These are phyloP conservation scores for Drosophila atripex DNA, from an alignment of 2,888 invertebrate species.

Conservation along the genomic window DNA sequence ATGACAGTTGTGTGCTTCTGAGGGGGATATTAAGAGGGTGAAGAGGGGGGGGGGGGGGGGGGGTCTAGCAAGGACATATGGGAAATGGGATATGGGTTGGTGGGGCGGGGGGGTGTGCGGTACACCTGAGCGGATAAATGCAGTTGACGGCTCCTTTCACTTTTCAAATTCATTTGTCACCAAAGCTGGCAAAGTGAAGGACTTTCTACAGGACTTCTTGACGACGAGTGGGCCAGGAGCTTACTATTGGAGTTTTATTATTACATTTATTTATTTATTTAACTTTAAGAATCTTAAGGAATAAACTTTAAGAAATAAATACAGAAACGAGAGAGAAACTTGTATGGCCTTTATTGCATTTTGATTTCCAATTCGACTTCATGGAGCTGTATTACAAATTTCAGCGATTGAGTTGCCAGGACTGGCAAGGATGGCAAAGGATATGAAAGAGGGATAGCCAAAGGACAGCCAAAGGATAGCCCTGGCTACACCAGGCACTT, in stretches of 20 bases:
- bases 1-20: conserved; percentile 14
- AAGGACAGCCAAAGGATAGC: neutral
- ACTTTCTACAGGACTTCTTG: too few relatives aligned
- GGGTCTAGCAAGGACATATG: neutral
- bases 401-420: conserved; percentile 29
- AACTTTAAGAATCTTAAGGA: too few relatives aligned
- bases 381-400: conserved; percentile 6
- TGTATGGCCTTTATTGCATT: conserved; percentile 17
- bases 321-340: too few relatives aligned
- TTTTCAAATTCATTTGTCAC: conserved; percentile 5
- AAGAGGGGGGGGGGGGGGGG: too few relatives aligned
- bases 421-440: neutral
- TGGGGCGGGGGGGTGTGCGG: neutral
- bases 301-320: too few relatives aligned
- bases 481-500: conserved; percentile 22
- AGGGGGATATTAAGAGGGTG: conserved; percentile 11
- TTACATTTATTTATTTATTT: too few relatives aligned
- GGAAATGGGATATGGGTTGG: neutral
- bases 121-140: neutral
- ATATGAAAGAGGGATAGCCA: neutral
- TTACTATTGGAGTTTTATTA: too few relatives aligned
- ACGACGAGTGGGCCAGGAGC: too few relatives aligned
- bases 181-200: neutral
- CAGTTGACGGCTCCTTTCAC: conserved; percentile 15
- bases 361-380: neutral